A percentile compares a stretch with the other conserved stretches of the same genome.
Evolutionary conservation across 2,797 vertebrate genomes (phyloP).

Genomic region (Mastacembelus armatus): DNA sequence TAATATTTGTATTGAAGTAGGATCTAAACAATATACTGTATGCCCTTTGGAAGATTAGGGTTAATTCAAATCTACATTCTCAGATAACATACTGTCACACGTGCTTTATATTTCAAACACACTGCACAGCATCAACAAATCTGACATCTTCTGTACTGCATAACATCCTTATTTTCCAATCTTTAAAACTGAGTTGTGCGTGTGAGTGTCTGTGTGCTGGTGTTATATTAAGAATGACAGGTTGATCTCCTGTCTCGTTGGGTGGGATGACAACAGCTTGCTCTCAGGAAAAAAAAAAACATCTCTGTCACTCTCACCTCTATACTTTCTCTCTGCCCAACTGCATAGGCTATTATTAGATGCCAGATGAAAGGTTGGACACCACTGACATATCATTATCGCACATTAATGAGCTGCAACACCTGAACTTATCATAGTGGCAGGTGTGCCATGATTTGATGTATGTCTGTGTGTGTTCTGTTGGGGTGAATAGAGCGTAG

Average conservation of each 20-base stretch:
- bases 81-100: no score
- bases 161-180: neutral
- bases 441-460: slow-evolving; percentile 17
- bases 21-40: no score
- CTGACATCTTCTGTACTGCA: neutral
- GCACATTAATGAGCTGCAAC: slow-evolving; percentile 53
- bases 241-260: slow-evolving; percentile 42
- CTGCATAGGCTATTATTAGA: slow-evolving; percentile 54
- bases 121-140: no score
- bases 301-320: slow-evolving; percentile 35
- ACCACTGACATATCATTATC: slow-evolving; percentile 55
- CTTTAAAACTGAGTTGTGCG: neutral
- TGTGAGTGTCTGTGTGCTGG: neutral
- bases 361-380: slow-evolving; percentile 54
- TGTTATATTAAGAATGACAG: slow-evolving; percentile 22
- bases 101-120: no score
- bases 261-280: slow-evolving; percentile 35
- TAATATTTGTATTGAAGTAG: no score
- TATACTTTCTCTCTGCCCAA: slow-evolving; percentile 1
- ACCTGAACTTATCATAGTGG: slow-evolving; percentile 54
- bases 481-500: no score
- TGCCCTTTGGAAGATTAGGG: no score
- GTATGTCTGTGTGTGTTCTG: neutral
- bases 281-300: slow-evolving; percentile 13
- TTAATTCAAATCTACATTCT: no score